phyloP scores from a whole-genome alignment of 2,888 invertebrate genomes.

The Dryobota labecula region DNA sequence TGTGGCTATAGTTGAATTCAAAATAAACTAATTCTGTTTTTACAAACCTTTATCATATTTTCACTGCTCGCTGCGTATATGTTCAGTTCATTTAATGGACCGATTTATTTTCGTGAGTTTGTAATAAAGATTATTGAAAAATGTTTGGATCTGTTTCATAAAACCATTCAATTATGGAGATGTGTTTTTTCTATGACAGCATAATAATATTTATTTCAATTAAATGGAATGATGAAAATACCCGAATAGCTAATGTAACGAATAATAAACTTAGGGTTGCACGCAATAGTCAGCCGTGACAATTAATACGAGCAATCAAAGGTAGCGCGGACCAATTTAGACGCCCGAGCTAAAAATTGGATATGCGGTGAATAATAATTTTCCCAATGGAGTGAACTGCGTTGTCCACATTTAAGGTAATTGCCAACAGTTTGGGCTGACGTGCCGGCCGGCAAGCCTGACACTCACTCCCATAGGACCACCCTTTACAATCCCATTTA shows the following conservation, averaged over 20 bases:
- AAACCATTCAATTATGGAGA: conserved; percentile 21
- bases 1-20: conserved; percentile 42
- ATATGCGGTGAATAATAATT: conserved; percentile 89
- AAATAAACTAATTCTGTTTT: conserved; percentile 48
- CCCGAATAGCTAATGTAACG: conserved; percentile 17
- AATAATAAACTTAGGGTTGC: conserved; percentile 35
- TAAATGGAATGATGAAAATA: conserved; percentile 26
- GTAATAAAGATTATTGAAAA: conserved; percentile 32
- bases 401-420: conserved; percentile 90
- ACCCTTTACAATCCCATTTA: conserved; percentile 89
- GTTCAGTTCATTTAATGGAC: conserved; percentile 42
- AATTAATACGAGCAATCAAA: conserved; percentile 82
- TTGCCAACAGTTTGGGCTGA: conserved; percentile 89
- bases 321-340: conserved; percentile 83
- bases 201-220: conserved; percentile 22
- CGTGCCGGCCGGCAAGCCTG: conserved; percentile 86
- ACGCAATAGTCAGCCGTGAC: conserved; percentile 63
- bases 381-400: conserved; percentile 85
- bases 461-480: conserved; percentile 84
- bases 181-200: conserved; percentile 8
- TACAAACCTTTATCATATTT: conserved; percentile 51
- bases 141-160: conserved; percentile 28
- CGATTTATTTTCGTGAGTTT: conserved; percentile 49
- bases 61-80: conserved; percentile 40
- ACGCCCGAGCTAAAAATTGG: conserved; percentile 83